Evolutionary conservation across 2,888 invertebrate species (phyloP).

Genomic region (Drosophila pseudotakahashii): DNA sequence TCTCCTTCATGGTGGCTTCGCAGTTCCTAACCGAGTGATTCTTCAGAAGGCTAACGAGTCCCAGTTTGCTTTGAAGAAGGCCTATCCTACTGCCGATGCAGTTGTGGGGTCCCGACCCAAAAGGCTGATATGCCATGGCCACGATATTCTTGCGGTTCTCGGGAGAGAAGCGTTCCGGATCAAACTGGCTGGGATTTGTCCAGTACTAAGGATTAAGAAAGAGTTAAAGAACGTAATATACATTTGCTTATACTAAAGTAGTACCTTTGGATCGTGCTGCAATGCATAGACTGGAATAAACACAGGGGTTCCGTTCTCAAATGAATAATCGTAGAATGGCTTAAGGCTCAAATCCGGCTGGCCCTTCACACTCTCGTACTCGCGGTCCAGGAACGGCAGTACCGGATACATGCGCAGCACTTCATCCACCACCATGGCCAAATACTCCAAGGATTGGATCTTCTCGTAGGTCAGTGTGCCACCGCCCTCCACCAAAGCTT

Average conservation of each 20-base stretch:
- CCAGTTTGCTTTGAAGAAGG: constrained; percentile 79
- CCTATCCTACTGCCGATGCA: constrained; percentile 83
- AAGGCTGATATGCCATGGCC: constrained; percentile 80
- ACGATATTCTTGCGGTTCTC: constrained; percentile 72
- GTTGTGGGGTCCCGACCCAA: constrained; percentile 81
- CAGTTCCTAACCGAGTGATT: constrained; percentile 79
- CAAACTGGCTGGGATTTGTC: constrained; percentile 80
- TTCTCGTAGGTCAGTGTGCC: constrained; percentile 84
- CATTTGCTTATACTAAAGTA: neutral
- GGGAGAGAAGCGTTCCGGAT: constrained; percentile 82
- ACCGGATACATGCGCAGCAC: constrained; percentile 83
- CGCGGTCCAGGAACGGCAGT: constrained; percentile 82
- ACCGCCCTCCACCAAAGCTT: constrained; percentile 75
- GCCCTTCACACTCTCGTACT: constrained; percentile 63
- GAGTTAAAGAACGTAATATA: neutral
- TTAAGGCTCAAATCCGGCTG: constrained; percentile 72
- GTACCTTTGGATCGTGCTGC: constrained; percentile 82
- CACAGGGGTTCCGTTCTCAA: constrained; percentile 80
- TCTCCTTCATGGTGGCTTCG: constrained; percentile 60
- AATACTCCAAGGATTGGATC: constrained; percentile 83
- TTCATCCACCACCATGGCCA: constrained; percentile 84
- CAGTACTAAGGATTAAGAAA: constrained; percentile 68
- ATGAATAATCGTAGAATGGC: constrained; percentile 74
- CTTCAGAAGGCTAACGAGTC: constrained; percentile 80
- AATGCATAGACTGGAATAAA: constrained; percentile 81